Conservation (phyloP, 2,113 vertebrate species). For the Dinomys branickii region DNA sequence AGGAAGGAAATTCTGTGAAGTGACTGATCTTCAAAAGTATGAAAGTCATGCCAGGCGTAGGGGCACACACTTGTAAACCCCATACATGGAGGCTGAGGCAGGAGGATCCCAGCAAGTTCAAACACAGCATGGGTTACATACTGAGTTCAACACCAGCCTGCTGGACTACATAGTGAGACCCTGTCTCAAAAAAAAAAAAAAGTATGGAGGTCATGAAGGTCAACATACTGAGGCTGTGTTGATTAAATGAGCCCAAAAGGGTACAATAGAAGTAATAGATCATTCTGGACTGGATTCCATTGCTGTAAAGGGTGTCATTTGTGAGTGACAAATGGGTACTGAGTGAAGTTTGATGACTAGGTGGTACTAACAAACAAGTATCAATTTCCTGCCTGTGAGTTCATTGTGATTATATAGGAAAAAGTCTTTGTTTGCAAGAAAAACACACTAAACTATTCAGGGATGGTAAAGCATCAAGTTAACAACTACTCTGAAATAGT, state of each 20-base stretch:
- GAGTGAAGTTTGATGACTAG: neutral
- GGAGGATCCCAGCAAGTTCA: neutral
- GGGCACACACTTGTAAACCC: too few relatives aligned
- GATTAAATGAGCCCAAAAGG: neutral
- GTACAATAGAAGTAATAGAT: neutral
- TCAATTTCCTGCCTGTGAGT: neutral
- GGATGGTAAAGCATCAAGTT: neutral
- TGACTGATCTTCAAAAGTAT: neutral
- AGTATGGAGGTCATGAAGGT: neutral
- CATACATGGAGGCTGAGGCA: too few relatives aligned
- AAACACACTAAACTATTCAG: neutral
- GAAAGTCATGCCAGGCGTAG: neutral
- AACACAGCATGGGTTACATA: neutral
- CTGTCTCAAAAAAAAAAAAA: neutral
- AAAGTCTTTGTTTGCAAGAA: constrained; percentile 12
- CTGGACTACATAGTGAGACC: neutral
- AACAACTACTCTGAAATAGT: neutral
- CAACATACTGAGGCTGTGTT: neutral
- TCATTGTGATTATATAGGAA: neutral
- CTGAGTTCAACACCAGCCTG: neutral
- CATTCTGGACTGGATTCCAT: neutral
- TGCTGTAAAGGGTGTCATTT: neutral
- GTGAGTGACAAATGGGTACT: neutral
- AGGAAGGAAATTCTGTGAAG: neutral
- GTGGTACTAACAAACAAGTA: neutral